phyloP scores from a whole-genome alignment of 2,797 vertebrate genomes.

The Malurus leucopterus region DNA sequence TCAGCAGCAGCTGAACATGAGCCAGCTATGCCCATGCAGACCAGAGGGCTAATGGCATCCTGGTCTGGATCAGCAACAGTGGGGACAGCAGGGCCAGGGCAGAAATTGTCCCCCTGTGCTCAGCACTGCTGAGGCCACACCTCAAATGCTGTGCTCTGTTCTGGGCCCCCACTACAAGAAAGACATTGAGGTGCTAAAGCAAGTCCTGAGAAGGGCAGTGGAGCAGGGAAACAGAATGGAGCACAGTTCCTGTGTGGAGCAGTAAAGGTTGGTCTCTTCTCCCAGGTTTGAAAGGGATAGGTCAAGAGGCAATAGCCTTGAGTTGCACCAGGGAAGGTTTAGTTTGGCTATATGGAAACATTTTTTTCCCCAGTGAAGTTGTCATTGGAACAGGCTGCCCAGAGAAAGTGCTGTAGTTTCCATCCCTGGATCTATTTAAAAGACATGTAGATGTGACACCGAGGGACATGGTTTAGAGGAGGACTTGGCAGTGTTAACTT shows the following conservation, averaged over 20 bases:
- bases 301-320: neutral
- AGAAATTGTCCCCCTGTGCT: too few species aligned
- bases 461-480: neutral
- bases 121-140: neutral
- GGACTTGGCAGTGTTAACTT: neutral
- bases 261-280: neutral
- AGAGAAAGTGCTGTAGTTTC: neutral
- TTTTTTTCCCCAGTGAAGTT: neutral
- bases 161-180: neutral
- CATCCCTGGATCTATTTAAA: neutral
- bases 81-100: too few species aligned
- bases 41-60: too few species aligned
- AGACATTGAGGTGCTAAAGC: neutral
- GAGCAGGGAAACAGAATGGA: neutral
- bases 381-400: neutral
- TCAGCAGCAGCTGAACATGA: neutral
- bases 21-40: neutral
- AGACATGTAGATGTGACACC: neutral
- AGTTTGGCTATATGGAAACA: neutral
- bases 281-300: neutral
- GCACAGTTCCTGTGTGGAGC: accelerated
- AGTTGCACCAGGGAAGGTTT: neutral
- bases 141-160: neutral
- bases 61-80: neutral
- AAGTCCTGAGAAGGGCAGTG: neutral